These are phyloP conservation scores for Dissostichus mawsoni DNA, from an alignment of 2,113 vertebrate species.

Conservation along the genomic window DNA sequence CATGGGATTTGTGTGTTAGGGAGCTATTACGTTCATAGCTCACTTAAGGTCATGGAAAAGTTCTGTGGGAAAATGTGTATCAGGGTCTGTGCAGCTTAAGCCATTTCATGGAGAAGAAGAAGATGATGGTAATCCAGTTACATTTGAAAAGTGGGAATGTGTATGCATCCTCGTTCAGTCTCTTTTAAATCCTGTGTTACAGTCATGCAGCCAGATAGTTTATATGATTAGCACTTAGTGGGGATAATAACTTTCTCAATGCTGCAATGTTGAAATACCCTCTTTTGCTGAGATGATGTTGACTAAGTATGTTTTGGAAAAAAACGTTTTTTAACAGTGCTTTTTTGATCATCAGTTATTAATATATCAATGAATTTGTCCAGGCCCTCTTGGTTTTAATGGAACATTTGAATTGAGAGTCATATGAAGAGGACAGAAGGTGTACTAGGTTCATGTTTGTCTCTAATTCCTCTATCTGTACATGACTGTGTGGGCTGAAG, in stretches of 20 bases:
- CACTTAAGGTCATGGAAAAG: slow-evolving; percentile 45
- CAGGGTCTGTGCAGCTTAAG: slow-evolving; percentile 43
- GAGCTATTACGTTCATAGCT: slow-evolving; percentile 19
- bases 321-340: slow-evolving; percentile 36
- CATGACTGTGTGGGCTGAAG: slow-evolving; percentile 3
- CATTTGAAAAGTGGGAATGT: slow-evolving; percentile 68
- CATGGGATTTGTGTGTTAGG: slow-evolving; percentile 4
- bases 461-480: slow-evolving; percentile 30
- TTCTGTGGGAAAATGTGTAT: slow-evolving; percentile 43
- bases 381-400: slow-evolving; percentile 54
- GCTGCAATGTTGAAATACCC: slow-evolving; percentile 27
- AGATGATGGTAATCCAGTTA: slow-evolving; percentile 75
- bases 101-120: slow-evolving; percentile 59
- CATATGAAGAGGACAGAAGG: slow-evolving; percentile 21
- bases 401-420: slow-evolving; percentile 59
- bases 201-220: slow-evolving; percentile 49
- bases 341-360: slow-evolving; percentile 27
- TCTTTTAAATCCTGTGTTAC: slow-evolving; percentile 49
- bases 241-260: slow-evolving; percentile 30
- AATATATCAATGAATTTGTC: slow-evolving; percentile 46
- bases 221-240: slow-evolving; percentile 52
- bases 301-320: slow-evolving; percentile 26
- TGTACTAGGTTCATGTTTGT: slow-evolving; percentile 39
- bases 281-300: slow-evolving; percentile 13
- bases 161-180: slow-evolving; percentile 34